Base-by-base conservation (phyloP, 1,140 invertebrate species). In the Halotydeus destructor region DNA sequence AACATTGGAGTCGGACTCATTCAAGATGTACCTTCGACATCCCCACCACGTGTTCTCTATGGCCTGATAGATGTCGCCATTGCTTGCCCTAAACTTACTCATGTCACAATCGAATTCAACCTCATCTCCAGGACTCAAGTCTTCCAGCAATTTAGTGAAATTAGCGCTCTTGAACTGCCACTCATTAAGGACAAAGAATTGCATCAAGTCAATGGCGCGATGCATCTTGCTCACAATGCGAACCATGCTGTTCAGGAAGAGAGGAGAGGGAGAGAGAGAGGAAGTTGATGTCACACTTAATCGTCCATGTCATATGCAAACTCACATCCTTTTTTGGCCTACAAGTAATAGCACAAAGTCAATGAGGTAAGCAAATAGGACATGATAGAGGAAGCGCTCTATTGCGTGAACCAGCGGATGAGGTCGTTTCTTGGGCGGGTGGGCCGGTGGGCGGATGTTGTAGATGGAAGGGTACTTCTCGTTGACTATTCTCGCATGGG, bases 111-210 rank as follows among this genome's bases (percentile, higher is more conserved):
- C 64, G 52, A 78, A 80, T 21, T 69, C n/a, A 21, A 31, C 3
- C 23, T 28, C 21, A 24, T 48, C 47, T 11, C 14, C 21, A 11
- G 11, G 5, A 11, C 16, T 9, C 18, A 48, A 14, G 16, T 6
- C n/a, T 9, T 38, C 19, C 14, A 21, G 25, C 8, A 91, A 55
- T 1, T 60, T 54, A 12, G 69, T 50, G 25, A 78, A 65, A 44
- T 84, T 82, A 1, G 69, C 57, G 47, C 82, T 83, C 18, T 60
- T 53, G 54, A 89, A 89, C 3, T 64, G 61, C 83, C 83, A 91
- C 54, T 83, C 67, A 45, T 79, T 71, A 0, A 64, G 69, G 0
- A 78, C 67, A 51, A 85, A 93, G 52, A 75, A 78, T 31, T 72
- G 62, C 3, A 91, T 52, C 3, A 76, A 77, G 6, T 60, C 61